Evolutionary conservation across 2,888 invertebrate genomes (phyloP).

Genomic region (Nycteola revayana): DNA sequence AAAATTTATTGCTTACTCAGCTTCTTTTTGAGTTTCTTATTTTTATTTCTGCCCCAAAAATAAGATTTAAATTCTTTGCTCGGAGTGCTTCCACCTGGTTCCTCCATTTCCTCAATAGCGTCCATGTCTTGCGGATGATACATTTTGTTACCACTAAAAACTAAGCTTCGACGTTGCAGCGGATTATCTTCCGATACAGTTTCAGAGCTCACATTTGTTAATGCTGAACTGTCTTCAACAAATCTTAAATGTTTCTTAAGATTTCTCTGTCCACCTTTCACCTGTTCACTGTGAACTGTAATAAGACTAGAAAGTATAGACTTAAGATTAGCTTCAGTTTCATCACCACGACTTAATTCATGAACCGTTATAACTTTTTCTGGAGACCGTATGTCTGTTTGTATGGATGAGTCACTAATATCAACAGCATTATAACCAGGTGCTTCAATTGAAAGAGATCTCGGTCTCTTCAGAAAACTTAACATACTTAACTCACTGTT

Average conservation of each 20-base stretch:
- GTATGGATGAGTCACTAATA: background rate
- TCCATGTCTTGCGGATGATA: constrained; percentile 22
- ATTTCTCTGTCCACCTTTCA: background rate
- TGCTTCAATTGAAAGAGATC: constrained; percentile 26
- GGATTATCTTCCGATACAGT: constrained; percentile 11
- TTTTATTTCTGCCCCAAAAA: constrained; percentile 52
- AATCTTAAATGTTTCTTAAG: constrained; percentile 52
- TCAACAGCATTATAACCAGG: background rate
- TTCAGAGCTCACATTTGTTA: constrained; percentile 13
- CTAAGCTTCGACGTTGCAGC: constrained; percentile 15
- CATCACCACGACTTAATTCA: constrained; percentile 34
- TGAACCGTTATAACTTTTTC: constrained; percentile 45
- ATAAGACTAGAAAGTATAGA: background rate
- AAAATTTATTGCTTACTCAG: constrained; percentile 4
- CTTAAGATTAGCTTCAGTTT: background rate
- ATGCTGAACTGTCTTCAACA: constrained; percentile 48
- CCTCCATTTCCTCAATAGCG: constrained; percentile 28
- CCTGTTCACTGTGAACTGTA: background rate
- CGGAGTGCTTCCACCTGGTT: constrained; percentile 22
- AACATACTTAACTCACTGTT: constrained; percentile 49
- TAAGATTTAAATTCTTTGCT: constrained; percentile 43
- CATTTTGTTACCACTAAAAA: constrained; percentile 15
- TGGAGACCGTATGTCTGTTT: background rate
- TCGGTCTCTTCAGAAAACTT: constrained; percentile 43
- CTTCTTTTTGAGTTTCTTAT: constrained; percentile 44